Base-by-base conservation (phyloP, 2,113 vertebrate species). In the Deroptyus accipitrinus region DNA sequence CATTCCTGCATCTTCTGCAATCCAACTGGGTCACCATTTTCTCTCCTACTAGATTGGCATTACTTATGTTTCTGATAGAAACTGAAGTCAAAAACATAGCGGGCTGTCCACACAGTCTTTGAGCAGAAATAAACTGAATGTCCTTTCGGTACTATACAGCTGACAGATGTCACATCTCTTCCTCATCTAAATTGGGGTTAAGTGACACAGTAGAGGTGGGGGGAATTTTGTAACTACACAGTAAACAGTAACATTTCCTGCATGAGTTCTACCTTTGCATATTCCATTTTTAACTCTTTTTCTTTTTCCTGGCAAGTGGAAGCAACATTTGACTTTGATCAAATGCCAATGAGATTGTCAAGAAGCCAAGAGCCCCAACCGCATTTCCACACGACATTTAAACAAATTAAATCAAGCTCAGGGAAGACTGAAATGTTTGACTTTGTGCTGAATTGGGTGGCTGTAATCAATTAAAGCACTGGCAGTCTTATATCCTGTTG, bases 371-470 rank as follows among this genome's bases (percentile, higher is more conserved):
- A 66, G 46, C 25, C 30, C 61, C 49, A n/a, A 37, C 33, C 25
- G 17, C 10, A 86, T 51, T 54, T 55, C 46, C 48, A 83, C 55
- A 67, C 6, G 11, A 74, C 74, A 92, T 88, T 95, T 94, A 83
- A 90, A 95, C 64, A 96, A 89, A 96, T 94, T 92, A 83, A 91
- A 91, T 94, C 59, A 91, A 87, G 54, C 66, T 72, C 57, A 70
- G 37, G 54, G 73, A 96, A 86, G 72, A 90, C 82, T 55, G 76
- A 83, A 92, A 74, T 31, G 44, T 90, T 94, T 87, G 85, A 92
- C 64, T 88, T 78, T 78, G 12, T 83, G 72, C 72, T 66, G 76
- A 94, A 88, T 6, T 63, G 83, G 37, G 44, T 78, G 13, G 64
- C 17, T 83, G 55, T 63, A 83, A 83, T 86, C 83, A 90, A 86